These are phyloP conservation scores for Phalacrocorax aristotelis DNA, from an alignment of 2,113 vertebrate genomes.

Conservation along the genomic window DNA sequence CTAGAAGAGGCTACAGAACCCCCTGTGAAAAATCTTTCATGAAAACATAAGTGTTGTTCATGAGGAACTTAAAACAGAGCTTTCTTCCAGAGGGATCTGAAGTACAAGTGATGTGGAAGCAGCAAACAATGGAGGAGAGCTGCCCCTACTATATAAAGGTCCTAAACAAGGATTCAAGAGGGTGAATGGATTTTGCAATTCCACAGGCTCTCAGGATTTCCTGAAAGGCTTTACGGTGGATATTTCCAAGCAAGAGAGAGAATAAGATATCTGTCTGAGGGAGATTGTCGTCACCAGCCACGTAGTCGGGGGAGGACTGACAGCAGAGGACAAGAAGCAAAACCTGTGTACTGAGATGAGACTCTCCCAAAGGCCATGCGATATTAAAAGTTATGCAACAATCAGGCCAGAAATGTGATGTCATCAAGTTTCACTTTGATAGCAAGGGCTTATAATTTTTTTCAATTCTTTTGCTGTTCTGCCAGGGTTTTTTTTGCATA, in stretches of 20 bases:
- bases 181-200: background rate
- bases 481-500: background rate
- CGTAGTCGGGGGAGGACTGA: rapidly evolving
- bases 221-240: background rate
- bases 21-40: background rate
- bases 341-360: background rate
- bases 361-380: background rate
- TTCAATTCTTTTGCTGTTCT: background rate
- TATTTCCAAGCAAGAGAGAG: background rate
- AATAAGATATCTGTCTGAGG: background rate
- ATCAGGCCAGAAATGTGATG: background rate
- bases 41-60: background rate
- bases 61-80: background rate
- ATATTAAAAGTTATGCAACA: background rate
- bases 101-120: background rate
- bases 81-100: background rate
- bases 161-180: background rate
- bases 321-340: background rate
- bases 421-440: background rate
- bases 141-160: background rate
- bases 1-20: background rate
- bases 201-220: background rate
- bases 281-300: background rate
- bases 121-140: background rate
- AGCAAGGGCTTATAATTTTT: background rate